A percentile compares a stretch with the other conserved stretches of the same genome.
Conservation (phyloP, 2,888 invertebrate species). For the Heliconius ethilla region DNA sequence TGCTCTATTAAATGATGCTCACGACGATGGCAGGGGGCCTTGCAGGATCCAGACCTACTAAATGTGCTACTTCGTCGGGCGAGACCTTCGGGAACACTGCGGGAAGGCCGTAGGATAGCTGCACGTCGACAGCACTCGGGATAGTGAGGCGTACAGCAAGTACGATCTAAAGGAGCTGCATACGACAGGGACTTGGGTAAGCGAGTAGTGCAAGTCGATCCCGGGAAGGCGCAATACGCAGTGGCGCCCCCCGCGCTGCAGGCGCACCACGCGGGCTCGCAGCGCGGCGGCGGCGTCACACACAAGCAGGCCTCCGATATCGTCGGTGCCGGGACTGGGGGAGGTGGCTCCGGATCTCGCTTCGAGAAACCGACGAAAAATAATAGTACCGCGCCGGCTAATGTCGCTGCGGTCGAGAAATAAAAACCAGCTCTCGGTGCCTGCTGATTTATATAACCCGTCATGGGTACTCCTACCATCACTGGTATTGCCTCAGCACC, state of each 20-base stretch:
- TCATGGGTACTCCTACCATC: conserved; percentile 93
- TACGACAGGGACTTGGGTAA: conserved; percentile 84
- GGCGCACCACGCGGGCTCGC: conserved; percentile 79
- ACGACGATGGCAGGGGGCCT: conserved; percentile 75
- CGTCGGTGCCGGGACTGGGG: conserved; percentile 72
- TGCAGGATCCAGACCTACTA: conserved; percentile 69
- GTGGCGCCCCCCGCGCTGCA: conserved; percentile 75
- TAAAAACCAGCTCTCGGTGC: conserved; percentile 49
- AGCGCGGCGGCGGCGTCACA: conserved; percentile 69
- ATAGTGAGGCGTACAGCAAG: conserved; percentile 67
- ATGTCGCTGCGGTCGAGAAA: too few species aligned
- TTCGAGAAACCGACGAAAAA: conserved; percentile 90
- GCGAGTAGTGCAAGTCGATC: conserved; percentile 63
- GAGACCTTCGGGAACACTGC: conserved; percentile 87
- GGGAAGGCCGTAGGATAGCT: conserved; percentile 83
- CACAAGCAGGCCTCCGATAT: conserved; percentile 70
- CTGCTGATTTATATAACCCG: conserved; percentile 91
- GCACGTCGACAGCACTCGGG: conserved; percentile 69
- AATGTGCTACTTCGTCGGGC: conserved; percentile 76
- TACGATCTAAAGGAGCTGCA: conserved; percentile 83
- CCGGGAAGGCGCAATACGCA: conserved; percentile 77
- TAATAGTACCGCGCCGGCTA: conserved; percentile 68
- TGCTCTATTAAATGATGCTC: conserved; percentile 92
- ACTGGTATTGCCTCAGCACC: conserved; percentile 93
- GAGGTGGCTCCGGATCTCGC: conserved; percentile 77